Base-by-base conservation (phyloP, 37 sponge, comb jelly and placozoan genomes). In the Ianthella basta region DNA sequence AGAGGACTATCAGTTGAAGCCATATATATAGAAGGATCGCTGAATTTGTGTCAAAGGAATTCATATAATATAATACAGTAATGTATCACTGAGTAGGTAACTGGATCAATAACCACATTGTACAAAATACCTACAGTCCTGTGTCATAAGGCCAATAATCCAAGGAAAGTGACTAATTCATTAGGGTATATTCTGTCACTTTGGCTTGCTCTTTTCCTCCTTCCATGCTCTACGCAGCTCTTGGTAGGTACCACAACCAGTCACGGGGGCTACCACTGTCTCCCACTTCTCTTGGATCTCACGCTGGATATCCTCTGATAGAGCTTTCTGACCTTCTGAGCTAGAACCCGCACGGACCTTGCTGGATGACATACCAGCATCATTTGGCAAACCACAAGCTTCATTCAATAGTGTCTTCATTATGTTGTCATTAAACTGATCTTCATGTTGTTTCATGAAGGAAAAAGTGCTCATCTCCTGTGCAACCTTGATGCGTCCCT, bases 271-370 rank as follows among this genome's bases (percentile, higher is more conserved):
- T 10, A 64, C 66, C 23, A 64, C 23, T 16, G 23, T 30, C 66
- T 64, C 27, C 66, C 66, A 64, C 66, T 64, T 64, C n/a, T 64
- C n/a, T 16, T 64, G 66, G 23, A 64, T 64, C 23, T 8, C 27
- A 10, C 29, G 8, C 66, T 64, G 23, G 23, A 64, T 20, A 64
- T 64, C 23, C 14, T 64, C 66, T 8, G 66, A 8, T 8, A 64
- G 23, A 8, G 66, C 66, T 20, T 64, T 16, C 8, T 12, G 12
- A 16, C 66, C 12, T 16, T 64, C 23, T 30, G 23, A 24, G 27
- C 27, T 64, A 10, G 66, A 64, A 29, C 66, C 66, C n/a, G 23
- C 66, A 29, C 66, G 23, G 66, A 64, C 23, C n/a, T 64, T 64
- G 12, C 27, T 8, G 14, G 20, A 10, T n/a, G n/a, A n/a, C n/a